Percentiles rank a stretch among this genome's conserved stretches.
Conservation (phyloP, 2,797 vertebrate genomes). For the Myotis pilosus region DNA sequence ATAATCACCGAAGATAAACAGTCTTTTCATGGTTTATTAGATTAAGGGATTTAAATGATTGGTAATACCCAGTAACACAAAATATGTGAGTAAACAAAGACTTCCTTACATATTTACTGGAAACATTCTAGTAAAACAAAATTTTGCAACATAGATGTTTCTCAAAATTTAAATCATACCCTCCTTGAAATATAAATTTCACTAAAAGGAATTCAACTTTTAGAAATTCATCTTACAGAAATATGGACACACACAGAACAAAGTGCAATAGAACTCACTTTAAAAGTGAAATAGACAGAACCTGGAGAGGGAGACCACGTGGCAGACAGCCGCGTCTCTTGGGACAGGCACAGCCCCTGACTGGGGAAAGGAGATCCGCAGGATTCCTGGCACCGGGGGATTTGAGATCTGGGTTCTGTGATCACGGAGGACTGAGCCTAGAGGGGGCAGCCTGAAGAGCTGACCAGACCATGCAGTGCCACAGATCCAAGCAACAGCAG, state of each 20-base stretch:
- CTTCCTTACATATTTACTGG: not conserved
- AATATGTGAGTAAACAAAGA: not conserved
- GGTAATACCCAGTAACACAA: not conserved
- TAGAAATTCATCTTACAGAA: not conserved
- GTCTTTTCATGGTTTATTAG: not conserved
- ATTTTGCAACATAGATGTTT: not conserved
- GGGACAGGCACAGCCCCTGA: no score
- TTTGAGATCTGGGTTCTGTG: no score
- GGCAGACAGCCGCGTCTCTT: no score
- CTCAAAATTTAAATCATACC: slow-evolving; percentile 4
- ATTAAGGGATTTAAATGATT: not conserved
- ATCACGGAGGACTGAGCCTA: no score
- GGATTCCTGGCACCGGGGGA: no score
- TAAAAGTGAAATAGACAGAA: not conserved
- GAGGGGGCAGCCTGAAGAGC: no score
- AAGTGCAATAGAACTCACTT: not conserved
- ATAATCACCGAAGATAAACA: not conserved
- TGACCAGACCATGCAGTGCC: no score
- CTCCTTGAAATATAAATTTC: not conserved
- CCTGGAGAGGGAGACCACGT: no score
- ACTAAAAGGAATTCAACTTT: not conserved
- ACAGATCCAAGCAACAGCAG: no score
- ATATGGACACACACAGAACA: not conserved
- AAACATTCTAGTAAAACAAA: not conserved
- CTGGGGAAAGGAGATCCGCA: no score